These are phyloP conservation scores for Picathartes gymnocephalus DNA, from an alignment of 2,113 vertebrate genomes.

Conservation along the genomic window DNA sequence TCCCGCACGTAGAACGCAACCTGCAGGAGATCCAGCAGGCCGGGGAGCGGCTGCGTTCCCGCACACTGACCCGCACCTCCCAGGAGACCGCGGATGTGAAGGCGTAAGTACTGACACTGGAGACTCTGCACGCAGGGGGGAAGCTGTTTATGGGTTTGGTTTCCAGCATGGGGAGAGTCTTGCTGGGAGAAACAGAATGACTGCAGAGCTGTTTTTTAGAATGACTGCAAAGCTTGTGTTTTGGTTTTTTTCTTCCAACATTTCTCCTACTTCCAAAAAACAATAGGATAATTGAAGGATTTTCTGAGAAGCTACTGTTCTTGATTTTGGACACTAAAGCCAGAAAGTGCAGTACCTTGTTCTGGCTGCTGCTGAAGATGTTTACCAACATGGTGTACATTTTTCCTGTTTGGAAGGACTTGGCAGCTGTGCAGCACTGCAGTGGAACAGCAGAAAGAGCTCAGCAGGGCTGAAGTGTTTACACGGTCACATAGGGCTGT, in stretches of 20 bases:
- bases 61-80: slow-evolving; percentile 90
- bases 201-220: background rate
- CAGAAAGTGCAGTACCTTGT: background rate
- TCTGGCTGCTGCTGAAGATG: background rate
- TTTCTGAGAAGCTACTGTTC: background rate
- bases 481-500: background rate
- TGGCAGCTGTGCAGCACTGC: slow-evolving; percentile 22
- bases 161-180: accelerated
- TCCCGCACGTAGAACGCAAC: slow-evolving; percentile 93
- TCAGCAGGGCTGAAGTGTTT: background rate
- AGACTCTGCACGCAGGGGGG: accelerated
- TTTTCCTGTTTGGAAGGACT: background rate
- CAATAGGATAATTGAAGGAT: background rate
- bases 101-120: slow-evolving; percentile 78
- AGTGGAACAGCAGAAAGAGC: background rate
- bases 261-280: background rate
- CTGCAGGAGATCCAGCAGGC: slow-evolving; percentile 97
- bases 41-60: slow-evolving; percentile 90
- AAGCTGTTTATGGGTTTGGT: accelerated
- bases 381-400: background rate
- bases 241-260: background rate
- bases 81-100: slow-evolving; percentile 97
- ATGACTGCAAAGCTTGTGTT: background rate
- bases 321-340: background rate
- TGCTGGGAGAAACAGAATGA: background rate